Conservation (phyloP, 2,113 vertebrate species). For the Phyllostomus hastatus region DNA sequence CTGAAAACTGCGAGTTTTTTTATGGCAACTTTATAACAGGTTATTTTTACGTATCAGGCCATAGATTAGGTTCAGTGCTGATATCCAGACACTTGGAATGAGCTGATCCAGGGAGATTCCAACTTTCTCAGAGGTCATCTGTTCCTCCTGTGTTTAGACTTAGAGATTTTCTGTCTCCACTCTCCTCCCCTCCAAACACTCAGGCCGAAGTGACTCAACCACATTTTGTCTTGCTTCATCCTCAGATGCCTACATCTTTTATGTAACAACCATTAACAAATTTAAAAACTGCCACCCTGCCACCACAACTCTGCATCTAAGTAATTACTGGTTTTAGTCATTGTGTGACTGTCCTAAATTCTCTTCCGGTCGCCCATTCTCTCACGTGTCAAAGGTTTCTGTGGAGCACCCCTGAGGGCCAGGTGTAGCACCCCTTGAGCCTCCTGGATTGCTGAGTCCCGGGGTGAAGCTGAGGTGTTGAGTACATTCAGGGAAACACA, state of each 20-base stretch:
- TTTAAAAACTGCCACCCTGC: background rate
- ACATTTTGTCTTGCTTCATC: background rate
- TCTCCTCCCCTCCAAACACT: background rate
- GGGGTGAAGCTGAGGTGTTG: background rate
- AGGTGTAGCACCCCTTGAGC: fast-evolving
- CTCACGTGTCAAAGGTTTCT: background rate
- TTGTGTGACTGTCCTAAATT: background rate
- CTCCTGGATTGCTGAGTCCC: background rate
- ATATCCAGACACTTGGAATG: background rate
- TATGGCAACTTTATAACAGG: constrained; percentile 49
- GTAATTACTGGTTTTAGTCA: background rate
- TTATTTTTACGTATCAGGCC: constrained; percentile 54
- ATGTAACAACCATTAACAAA: background rate
- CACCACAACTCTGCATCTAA: background rate
- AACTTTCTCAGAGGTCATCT: background rate
- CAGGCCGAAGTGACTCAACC: background rate
- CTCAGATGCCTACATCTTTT: background rate
- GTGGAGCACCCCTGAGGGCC: background rate
- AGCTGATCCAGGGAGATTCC: background rate
- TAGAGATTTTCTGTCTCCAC: background rate
- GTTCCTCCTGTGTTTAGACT: background rate
- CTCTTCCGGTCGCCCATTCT: background rate
- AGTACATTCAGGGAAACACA: background rate
- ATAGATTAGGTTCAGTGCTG: background rate
- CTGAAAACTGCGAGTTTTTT: constrained; percentile 34